Evolutionary conservation across 2,113 vertebrate genomes (phyloP).

Genomic region (Xiphorhynchus elegans): DNA sequence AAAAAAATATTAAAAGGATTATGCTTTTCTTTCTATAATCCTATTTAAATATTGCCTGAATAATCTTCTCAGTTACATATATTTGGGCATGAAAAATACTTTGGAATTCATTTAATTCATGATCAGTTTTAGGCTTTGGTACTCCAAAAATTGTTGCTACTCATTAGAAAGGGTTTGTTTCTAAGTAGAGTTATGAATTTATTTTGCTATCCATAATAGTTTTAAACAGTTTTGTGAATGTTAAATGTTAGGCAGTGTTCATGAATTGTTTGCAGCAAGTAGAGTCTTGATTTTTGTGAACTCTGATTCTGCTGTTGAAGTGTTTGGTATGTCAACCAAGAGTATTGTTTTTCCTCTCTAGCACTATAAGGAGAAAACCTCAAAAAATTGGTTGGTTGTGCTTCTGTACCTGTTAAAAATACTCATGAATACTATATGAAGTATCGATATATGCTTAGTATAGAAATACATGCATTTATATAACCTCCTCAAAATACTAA

Average conservation of each 20-base stretch:
- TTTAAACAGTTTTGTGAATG: background rate
- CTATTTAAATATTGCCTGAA: slow-evolving; percentile 7
- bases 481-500: background rate
- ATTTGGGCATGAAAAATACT: background rate
- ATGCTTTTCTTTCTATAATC: background rate
- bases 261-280: background rate
- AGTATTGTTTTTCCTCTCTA: background rate
- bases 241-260: background rate
- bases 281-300: background rate
- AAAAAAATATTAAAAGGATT: background rate
- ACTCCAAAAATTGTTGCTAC: background rate
- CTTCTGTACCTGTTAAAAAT: background rate
- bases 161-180: background rate
- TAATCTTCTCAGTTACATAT: background rate
- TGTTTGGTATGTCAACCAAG: background rate
- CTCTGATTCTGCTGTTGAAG: background rate
- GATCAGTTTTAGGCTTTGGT: background rate
- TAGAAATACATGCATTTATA: background rate
- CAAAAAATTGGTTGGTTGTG: background rate
- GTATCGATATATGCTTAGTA: background rate
- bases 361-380: background rate
- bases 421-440: background rate
- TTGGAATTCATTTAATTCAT: background rate
- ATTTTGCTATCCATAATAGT: background rate
- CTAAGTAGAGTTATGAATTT: background rate